phyloP scores from a whole-genome alignment of 2,888 invertebrate species.

The Hypsopygia costalis region DNA sequence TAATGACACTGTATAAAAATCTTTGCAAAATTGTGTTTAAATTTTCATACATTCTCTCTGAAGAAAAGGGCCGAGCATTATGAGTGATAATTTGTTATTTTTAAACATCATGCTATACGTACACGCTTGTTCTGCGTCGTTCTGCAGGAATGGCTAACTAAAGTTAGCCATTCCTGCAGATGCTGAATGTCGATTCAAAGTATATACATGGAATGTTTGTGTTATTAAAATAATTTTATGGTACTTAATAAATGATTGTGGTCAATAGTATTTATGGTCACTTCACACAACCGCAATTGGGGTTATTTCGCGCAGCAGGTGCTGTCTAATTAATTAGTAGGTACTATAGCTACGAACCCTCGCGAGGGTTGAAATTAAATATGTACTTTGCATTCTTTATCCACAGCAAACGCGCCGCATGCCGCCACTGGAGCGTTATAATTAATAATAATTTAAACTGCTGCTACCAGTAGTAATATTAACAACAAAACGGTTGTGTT shows the following conservation, averaged over 20 bases:
- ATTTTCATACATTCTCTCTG: too few relatives aligned
- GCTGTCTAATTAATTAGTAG: conserved; percentile 68
- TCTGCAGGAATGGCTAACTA: too few relatives aligned
- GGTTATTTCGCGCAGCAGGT: conserved; percentile 60
- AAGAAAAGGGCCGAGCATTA: too few relatives aligned
- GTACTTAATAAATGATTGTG: conserved; percentile 33
- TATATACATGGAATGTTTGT: not conserved
- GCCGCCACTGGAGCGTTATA: conserved; percentile 48
- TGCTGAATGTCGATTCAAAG: not conserved
- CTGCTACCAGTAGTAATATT: conserved; percentile 26
- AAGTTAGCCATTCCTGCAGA: too few relatives aligned
- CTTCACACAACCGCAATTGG: conserved; percentile 35
- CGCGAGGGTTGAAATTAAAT: conserved; percentile 64
- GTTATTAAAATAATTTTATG: conserved; percentile 25
- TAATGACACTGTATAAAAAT: too few relatives aligned
- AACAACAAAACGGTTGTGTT: conserved; percentile 24
- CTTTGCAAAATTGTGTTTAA: too few relatives aligned
- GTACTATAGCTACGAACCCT: conserved; percentile 27
- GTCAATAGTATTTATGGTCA: conserved; percentile 31
- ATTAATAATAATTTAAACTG: conserved; percentile 56
- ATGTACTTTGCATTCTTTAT: conserved; percentile 72
- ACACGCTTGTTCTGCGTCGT: too few relatives aligned
- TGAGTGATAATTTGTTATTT: too few relatives aligned
- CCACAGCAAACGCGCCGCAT: conserved; percentile 42
- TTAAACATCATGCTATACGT: too few relatives aligned